Percentiles rank a stretch among this genome's conserved stretches.
phyloP scores from a whole-genome alignment of 1,140 invertebrate species.

The Lutraria rhynchaena region DNA sequence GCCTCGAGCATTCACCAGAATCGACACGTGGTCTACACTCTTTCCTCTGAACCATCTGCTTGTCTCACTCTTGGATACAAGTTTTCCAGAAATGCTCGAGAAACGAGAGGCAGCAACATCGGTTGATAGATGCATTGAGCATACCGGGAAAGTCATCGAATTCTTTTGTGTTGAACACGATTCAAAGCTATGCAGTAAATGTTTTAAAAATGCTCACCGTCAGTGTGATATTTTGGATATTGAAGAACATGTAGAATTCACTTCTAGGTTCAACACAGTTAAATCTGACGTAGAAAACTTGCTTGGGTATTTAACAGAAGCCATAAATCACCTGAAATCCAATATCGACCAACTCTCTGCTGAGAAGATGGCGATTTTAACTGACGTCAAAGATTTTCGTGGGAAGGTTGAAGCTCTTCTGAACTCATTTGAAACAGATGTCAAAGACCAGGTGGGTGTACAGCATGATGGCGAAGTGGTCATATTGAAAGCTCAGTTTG shows the following conservation, averaged over 20 bases:
- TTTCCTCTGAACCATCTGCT: conserved; percentile 53
- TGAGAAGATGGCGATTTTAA: conserved; percentile 23
- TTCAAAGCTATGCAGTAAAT: conserved; percentile 51
- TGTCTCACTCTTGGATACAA: conserved; percentile 47
- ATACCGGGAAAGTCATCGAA: conserved; percentile 49
- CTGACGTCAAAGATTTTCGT: conserved; percentile 47
- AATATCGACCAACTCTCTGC: conserved; percentile 48
- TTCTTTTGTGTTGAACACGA: conserved; percentile 53
- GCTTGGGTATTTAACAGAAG: conserved; percentile 34
- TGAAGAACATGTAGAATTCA: conserved; percentile 52
- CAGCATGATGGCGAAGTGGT: conserved; percentile 53
- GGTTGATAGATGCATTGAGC: conserved; percentile 29
- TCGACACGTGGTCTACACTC: conserved; percentile 48
- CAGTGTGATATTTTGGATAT: conserved; percentile 52
- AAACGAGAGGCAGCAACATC: conserved; percentile 3
- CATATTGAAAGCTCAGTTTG: conserved; percentile 41
- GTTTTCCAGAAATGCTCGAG: conserved; percentile 49
- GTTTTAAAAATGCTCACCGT: conserved; percentile 52
- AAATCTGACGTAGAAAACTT: conserved; percentile 44
- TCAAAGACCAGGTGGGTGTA: conserved; percentile 45
- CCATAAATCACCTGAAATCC: conserved; percentile 37
- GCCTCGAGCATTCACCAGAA: conserved; percentile 54
- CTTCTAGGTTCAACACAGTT: conserved; percentile 25
- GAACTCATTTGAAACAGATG: conserved; percentile 46
- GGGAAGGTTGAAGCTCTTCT: conserved; percentile 46